Percentiles rank a stretch among this genome's conserved stretches.
Evolutionary conservation across 23 tunicate genomes (phyloP).

Genomic region (Oikopleura vanhoeffeni): DNA sequence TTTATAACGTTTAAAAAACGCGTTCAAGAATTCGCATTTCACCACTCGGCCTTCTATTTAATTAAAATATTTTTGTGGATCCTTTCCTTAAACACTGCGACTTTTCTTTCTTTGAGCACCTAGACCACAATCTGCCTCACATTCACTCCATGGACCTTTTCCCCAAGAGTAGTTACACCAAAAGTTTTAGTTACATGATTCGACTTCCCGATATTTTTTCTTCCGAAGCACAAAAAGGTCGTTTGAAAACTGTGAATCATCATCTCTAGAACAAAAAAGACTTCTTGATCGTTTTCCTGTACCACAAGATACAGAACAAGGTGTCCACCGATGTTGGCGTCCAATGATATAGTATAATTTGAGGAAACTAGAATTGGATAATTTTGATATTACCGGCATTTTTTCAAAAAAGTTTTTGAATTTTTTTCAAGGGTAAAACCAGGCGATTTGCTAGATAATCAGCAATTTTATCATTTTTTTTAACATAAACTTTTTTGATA

Average conservation of each 20-base stretch:
- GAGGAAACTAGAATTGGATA: no score
- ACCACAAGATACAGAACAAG: background rate
- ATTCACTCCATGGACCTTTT: background rate
- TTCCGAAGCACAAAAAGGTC: background rate
- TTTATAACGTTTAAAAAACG: no score
- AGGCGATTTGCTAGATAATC: no score
- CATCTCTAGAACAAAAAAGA: background rate
- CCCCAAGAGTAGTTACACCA: background rate
- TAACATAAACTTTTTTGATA: background rate
- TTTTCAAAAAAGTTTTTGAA: no score
- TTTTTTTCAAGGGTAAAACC: no score
- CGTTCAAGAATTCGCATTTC: no score
- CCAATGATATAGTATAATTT: no score
- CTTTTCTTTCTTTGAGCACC: background rate
- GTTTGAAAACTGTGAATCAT: no score
- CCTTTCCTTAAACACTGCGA: background rate
- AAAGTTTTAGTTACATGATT: background rate
- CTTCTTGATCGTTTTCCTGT: background rate
- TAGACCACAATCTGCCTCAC: background rate
- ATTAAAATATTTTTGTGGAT: no score
- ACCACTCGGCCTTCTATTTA: no score
- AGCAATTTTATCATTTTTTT: no score
- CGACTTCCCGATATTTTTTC: background rate
- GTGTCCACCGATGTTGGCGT: background rate
- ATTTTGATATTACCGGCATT: no score